Evolutionary conservation across 1,140 invertebrate genomes (phyloP), one percentile per base, ranked within the genome.

Genomic region (Hyles euphorbiae): DNA sequence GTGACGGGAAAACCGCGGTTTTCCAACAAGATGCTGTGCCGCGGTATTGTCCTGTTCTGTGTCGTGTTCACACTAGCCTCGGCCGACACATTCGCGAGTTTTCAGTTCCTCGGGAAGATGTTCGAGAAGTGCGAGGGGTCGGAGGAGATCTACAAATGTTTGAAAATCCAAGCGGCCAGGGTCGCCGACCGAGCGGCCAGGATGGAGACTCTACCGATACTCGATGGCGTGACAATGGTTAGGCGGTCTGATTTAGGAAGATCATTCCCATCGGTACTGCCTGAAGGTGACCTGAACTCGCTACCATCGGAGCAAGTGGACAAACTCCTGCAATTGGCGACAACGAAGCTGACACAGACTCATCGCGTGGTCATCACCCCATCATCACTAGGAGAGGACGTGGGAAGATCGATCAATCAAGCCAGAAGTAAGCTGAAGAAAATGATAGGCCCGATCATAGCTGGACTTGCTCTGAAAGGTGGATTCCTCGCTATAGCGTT

Each of bases 381-480:
- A 60, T 79, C 82, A 59, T 77, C 66, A 59, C 65, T 89, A 63
- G 83, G 81, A 62, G 70, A 67, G 32, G 75, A 81, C 49, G 49
- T 69, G 85, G 88, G 53, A 82, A 93, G 93, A 93, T 67, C 91
- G 93, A 61, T 81, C 44, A 72, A 72, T 32, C 92, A 91, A 88
- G 93, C 90, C 44, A 89, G 91, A 90, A 93, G 93, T 2, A 94
- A 94, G 72, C 94, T 94, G 93, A 95, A 94, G 91, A 94, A 94
- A 63, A 95, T 95, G 94, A 94, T 95, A 92, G 91, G 93, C 22
- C 94, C 94, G 90, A 94, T 95, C 92, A 93, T 94, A 91, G 94
- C 94, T 93, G 94, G 93, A 0, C 91, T 94, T 58, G 93, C 92
- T 0, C 94, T 94, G 89, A 95, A 63, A 95, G 79, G 92, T 94